Evolutionary conservation across 2,113 vertebrate genomes (phyloP).

Genomic region (Ardeotis arabs): DNA sequence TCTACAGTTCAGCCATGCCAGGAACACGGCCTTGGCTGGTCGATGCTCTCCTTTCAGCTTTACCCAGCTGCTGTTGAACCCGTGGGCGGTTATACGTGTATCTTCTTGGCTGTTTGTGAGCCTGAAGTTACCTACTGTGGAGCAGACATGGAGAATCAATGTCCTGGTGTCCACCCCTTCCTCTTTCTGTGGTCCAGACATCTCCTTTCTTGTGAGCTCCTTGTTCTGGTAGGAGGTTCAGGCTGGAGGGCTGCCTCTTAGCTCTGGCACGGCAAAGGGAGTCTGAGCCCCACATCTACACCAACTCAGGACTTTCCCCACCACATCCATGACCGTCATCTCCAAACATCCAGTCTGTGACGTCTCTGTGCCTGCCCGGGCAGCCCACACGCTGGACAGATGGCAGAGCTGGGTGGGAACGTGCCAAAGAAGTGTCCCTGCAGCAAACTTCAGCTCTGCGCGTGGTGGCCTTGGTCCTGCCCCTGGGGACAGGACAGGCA

Average conservation of each 20-base stretch:
- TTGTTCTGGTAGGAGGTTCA: not conserved
- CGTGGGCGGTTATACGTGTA: accelerated
- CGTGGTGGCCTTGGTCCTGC: not conserved
- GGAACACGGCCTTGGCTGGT: not conserved
- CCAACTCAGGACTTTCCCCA: not conserved
- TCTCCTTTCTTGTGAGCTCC: not conserved
- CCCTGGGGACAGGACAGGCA: not conserved
- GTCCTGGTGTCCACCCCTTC: not conserved
- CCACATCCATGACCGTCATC: accelerated
- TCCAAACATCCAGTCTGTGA: not conserved
- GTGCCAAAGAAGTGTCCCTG: not conserved
- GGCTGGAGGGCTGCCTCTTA: not conserved
- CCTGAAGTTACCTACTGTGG: not conserved
- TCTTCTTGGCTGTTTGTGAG: not conserved
- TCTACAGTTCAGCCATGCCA: not conserved
- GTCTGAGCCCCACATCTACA: not conserved
- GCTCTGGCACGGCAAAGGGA: not conserved
- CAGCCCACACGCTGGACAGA: not conserved
- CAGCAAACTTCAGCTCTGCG: not conserved
- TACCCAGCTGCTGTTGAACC: not conserved
- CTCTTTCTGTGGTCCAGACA: not conserved
- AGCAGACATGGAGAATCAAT: not conserved
- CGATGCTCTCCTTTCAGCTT: not conserved
- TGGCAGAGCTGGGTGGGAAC: not conserved
- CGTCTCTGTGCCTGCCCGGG: accelerated